Conservation (phyloP, 2,113 vertebrate species). For the Colossoma macropomum region DNA sequence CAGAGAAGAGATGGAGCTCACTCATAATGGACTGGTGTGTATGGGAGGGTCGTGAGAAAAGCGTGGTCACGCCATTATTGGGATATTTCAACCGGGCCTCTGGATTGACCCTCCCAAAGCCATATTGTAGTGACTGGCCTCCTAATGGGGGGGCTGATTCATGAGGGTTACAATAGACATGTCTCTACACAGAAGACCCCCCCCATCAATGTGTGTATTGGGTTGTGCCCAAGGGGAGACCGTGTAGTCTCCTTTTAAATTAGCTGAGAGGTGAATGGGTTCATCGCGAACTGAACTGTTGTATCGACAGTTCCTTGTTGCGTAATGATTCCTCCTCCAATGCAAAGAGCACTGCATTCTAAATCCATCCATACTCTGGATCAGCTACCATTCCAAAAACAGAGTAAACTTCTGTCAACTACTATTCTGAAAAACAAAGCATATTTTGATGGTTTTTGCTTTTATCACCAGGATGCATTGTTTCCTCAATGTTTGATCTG, state of each 20-base stretch:
- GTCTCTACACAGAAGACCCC: slow-evolving; percentile 27
- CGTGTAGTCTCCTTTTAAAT: slow-evolving; percentile 33
- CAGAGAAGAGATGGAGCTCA: slow-evolving; percentile 26
- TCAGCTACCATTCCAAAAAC: not conserved
- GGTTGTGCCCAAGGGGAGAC: slow-evolving; percentile 33
- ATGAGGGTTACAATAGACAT: slow-evolving; percentile 49
- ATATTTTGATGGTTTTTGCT: not conserved
- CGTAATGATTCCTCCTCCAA: not conserved
- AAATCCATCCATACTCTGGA: not conserved
- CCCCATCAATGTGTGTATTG: slow-evolving; percentile 31
- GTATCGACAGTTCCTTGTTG: not conserved
- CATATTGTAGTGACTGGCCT: slow-evolving; percentile 41
- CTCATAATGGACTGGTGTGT: slow-evolving; percentile 66
- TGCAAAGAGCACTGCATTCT: not conserved
- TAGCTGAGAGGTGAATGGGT: slow-evolving; percentile 52
- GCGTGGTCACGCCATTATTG: slow-evolving; percentile 64
- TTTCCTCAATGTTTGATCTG: too few relatives aligned
- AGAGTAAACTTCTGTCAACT: too few relatives aligned
- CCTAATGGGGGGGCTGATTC: slow-evolving; percentile 54
- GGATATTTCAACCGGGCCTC: slow-evolving; percentile 51
- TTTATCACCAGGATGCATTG: not conserved
- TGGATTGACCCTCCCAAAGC: slow-evolving; percentile 62
- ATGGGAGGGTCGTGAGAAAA: slow-evolving; percentile 71
- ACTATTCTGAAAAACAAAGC: too few relatives aligned
- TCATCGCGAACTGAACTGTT: slow-evolving; percentile 17